phyloP scores from a whole-genome alignment of 1,140 invertebrate genomes.

The Eriosoma lanigerum region DNA sequence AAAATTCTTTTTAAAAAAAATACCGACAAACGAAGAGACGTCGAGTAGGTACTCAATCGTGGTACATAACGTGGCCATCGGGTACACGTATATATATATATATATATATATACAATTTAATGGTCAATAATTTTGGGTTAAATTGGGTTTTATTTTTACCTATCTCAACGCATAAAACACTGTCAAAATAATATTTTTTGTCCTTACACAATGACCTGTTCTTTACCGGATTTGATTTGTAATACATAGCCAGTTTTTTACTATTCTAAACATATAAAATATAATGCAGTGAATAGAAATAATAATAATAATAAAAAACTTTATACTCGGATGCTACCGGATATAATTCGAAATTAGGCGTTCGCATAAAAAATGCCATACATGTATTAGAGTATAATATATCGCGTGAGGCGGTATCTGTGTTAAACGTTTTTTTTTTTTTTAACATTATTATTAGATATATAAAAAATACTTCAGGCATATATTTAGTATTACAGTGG shows the following conservation, averaged over 20 bases:
- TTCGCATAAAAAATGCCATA: conserved; percentile 1
- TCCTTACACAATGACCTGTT: neutral
- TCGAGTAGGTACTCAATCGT: no score
- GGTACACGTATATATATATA: no score
- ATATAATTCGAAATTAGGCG: neutral
- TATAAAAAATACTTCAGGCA: no score
- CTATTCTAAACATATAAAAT: neutral
- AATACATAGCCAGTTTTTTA: neutral
- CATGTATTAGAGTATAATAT: neutral
- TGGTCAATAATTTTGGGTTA: conserved; percentile 30
- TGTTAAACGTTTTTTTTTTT: conserved; percentile 6
- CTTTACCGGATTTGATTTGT: conserved; percentile 8
- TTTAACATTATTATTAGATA: no score
- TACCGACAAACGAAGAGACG: conserved; percentile 21
- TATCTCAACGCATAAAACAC: conserved; percentile 8
- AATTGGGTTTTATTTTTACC: neutral
- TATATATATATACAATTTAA: no score
- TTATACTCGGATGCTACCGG: conserved; percentile 33
- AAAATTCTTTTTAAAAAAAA: no score
- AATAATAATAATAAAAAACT: no score
- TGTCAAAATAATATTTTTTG: conserved; percentile 34
- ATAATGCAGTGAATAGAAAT: neutral
- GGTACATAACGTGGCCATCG: neutral
- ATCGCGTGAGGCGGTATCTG: neutral
- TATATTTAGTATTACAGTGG: no score